Percentiles rank a stretch among this genome's conserved stretches.
Evolutionary conservation across 2,888 invertebrate species (phyloP).

Genomic region (Ischnus inquisitorius): DNA sequence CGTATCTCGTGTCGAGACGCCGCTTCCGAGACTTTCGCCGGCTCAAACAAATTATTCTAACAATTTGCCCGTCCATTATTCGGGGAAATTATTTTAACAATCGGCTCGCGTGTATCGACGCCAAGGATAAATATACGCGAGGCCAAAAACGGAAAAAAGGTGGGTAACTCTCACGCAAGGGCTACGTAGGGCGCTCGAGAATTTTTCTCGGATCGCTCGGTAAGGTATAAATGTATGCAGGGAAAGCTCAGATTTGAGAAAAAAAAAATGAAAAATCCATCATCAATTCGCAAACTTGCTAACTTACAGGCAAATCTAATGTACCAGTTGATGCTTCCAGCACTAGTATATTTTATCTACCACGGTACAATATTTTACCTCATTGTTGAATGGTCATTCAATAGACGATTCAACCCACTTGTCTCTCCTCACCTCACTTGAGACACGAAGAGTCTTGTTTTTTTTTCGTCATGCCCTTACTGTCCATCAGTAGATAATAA

Average conservation of each 20-base stretch:
- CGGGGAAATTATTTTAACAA: constrained; percentile 62
- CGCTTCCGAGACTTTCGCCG: constrained; percentile 16
- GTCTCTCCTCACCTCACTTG: no score
- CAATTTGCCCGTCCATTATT: constrained; percentile 52
- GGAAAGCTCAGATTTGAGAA: neutral
- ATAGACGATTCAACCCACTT: no score
- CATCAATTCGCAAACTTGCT: no score
- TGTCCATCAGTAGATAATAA: neutral
- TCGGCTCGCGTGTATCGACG: constrained; percentile 57
- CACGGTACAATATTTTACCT: no score
- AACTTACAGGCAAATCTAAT: no score
- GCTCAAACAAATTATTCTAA: constrained; percentile 38
- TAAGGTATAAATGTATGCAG: constrained; percentile 38
- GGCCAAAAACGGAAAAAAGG: constrained; percentile 8
- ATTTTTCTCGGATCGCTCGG: constrained; percentile 7
- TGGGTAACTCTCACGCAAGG: constrained; percentile 49
- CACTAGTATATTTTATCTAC: no score
- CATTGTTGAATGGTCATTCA: no score
- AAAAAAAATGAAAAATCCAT: neutral
- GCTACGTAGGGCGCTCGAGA: neutral
- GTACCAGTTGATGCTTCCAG: no score
- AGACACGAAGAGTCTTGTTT: neutral
- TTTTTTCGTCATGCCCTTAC: neutral
- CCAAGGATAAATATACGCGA: constrained; percentile 29
- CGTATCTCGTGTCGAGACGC: constrained; percentile 8